Evolutionary conservation across 2,888 invertebrate species (phyloP).

Genomic region (Pseudococcus jackbeardsleyi): DNA sequence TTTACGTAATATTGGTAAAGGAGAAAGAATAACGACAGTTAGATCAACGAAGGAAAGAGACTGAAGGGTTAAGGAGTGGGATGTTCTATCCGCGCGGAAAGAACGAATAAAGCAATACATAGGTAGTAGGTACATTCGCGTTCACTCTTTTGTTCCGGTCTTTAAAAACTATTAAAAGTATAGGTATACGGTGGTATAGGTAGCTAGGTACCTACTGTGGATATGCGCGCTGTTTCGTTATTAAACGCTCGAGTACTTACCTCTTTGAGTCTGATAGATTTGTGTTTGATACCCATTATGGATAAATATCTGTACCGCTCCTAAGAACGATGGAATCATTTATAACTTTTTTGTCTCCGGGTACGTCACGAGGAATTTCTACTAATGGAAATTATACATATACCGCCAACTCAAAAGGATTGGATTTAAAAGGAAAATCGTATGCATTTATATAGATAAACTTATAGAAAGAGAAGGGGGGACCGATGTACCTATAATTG

Average conservation of each 20-base stretch:
- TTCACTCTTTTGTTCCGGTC: constrained; percentile 1
- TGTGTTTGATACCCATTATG: constrained; percentile 13
- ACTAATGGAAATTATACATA: too few relatives aligned
- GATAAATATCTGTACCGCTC: neutral
- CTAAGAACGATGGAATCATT: neutral
- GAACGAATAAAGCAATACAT: constrained; percentile 5
- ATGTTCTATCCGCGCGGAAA: neutral
- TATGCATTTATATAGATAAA: too few relatives aligned
- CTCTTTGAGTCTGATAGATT: constrained; percentile 42
- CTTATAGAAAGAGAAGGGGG: too few relatives aligned
- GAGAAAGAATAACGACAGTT: neutral
- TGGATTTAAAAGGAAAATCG: too few relatives aligned
- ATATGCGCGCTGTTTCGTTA: neutral
- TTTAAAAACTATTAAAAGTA: constrained; percentile 8
- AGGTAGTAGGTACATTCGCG: too few relatives aligned
- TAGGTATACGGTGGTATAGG: too few relatives aligned
- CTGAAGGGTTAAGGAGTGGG: neutral
- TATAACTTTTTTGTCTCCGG: neutral
- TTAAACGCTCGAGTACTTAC: constrained; percentile 29
- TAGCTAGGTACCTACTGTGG: neutral
- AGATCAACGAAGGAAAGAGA: neutral
- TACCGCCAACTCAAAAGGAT: too few relatives aligned
- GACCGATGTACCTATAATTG: too few relatives aligned
- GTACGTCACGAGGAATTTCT: too few relatives aligned
- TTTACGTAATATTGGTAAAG: neutral